Conservation (phyloP, 2,113 vertebrate genomes). For the Suricata suricatta region DNA sequence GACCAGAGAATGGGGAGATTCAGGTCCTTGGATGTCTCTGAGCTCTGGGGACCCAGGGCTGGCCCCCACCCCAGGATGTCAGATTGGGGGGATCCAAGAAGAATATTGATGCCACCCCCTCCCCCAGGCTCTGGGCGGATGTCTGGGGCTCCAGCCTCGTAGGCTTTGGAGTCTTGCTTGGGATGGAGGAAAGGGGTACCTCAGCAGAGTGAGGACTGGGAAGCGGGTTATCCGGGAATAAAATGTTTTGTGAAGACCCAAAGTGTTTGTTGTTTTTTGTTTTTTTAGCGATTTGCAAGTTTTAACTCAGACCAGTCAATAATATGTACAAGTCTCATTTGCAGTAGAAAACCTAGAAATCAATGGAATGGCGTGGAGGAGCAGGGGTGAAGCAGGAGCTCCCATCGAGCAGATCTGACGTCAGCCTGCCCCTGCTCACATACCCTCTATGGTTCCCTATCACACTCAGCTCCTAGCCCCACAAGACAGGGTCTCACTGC, state of each 20-base stretch:
- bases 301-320: neutral
- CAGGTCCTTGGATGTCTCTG: constrained; percentile 80
- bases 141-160: neutral
- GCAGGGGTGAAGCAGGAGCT: neutral
- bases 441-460: neutral
- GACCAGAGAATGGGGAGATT: neutral
- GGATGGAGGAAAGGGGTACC: neutral
- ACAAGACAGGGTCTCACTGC: neutral
- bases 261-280: neutral
- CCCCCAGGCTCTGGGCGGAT: neutral
- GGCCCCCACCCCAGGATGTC: constrained; percentile 71
- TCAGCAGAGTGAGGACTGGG: neutral
- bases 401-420: neutral
- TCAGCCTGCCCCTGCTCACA: neutral
- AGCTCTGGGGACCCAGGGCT: constrained; percentile 85
- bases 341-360: neutral
- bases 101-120: constrained; percentile 63
- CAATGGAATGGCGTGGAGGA: neutral
- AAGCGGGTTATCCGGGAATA: neutral
- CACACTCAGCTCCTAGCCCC: neutral
- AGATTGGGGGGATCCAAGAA: constrained; percentile 62
- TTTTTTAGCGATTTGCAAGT: neutral
- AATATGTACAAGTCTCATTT: neutral
- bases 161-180: too few species aligned
- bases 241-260: neutral